Evolutionary conservation across 2,113 vertebrate species (phyloP).

Genomic region (Columba janthina): DNA sequence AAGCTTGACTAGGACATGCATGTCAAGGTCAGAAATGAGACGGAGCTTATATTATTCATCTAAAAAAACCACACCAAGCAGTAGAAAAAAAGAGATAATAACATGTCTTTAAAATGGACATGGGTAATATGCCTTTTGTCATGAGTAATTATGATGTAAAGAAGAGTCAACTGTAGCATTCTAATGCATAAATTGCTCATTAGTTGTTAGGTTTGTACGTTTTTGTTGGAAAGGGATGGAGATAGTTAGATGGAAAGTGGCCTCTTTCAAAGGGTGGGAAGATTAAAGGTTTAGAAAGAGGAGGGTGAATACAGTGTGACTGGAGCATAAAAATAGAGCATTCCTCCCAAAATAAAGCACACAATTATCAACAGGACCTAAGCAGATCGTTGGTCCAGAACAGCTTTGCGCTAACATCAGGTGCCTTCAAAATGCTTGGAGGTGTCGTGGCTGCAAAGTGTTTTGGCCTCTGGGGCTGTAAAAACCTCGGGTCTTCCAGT

Average conservation of each 20-base stretch:
- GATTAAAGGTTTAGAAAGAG: neutral
- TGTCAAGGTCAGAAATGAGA: neutral
- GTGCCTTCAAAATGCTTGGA: neutral
- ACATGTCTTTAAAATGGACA: neutral
- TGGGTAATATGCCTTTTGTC: neutral
- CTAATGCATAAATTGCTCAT: neutral
- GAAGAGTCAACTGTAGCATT: neutral
- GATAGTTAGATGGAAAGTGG: neutral
- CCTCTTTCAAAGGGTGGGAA: neutral
- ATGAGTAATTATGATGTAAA: neutral
- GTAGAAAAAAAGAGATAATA: neutral
- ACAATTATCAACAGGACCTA: neutral
- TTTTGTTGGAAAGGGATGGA: neutral
- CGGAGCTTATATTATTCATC: neutral
- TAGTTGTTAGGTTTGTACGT: neutral
- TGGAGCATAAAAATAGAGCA: neutral
- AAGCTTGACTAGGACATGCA: neutral
- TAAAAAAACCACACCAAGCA: neutral
- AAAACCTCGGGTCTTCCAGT: neutral
- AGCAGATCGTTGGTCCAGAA: rapidly evolving
- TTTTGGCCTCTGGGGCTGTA: neutral
- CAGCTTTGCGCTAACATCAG: neutral
- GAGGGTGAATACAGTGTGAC: neutral
- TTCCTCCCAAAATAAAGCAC: neutral
- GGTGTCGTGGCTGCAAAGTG: neutral